phyloP scores from a whole-genome alignment of 2,113 vertebrate species.

The Glareola pratincola region DNA sequence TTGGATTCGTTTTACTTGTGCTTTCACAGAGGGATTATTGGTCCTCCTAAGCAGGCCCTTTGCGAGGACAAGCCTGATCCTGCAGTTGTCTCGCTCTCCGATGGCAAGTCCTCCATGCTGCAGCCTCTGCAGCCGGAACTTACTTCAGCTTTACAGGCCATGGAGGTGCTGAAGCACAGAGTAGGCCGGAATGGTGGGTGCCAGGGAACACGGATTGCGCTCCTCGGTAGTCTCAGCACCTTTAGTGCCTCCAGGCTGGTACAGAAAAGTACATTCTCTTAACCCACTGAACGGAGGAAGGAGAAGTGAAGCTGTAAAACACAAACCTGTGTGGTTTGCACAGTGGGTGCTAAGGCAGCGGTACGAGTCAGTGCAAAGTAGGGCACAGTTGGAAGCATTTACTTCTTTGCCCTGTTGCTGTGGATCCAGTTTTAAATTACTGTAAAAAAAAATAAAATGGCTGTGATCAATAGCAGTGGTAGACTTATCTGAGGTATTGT shows the following conservation, averaged over 20 bases:
- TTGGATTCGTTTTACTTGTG: background rate
- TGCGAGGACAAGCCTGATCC: background rate
- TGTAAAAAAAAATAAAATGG: background rate
- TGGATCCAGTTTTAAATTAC: background rate
- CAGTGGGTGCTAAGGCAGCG: background rate
- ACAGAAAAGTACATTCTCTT: background rate
- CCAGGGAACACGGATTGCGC: background rate
- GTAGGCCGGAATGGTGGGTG: background rate
- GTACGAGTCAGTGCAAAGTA: background rate
- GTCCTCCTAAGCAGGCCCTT: background rate
- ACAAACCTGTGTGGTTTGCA: background rate
- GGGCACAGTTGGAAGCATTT: background rate
- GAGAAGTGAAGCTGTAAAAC: background rate
- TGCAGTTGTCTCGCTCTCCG: background rate
- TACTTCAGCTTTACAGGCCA: background rate
- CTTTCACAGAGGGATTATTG: background rate
- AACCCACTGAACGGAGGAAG: background rate
- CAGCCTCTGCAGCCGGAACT: background rate
- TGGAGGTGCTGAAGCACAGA: background rate
- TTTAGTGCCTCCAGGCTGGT: background rate
- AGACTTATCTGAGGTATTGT: background rate
- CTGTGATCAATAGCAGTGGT: conserved; percentile 24
- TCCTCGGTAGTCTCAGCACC: background rate
- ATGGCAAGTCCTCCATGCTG: background rate
- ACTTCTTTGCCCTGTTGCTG: background rate